Evolutionary conservation across 2,888 invertebrate species (phyloP).

Genomic region (Marasmarcha lunaedactyla): DNA sequence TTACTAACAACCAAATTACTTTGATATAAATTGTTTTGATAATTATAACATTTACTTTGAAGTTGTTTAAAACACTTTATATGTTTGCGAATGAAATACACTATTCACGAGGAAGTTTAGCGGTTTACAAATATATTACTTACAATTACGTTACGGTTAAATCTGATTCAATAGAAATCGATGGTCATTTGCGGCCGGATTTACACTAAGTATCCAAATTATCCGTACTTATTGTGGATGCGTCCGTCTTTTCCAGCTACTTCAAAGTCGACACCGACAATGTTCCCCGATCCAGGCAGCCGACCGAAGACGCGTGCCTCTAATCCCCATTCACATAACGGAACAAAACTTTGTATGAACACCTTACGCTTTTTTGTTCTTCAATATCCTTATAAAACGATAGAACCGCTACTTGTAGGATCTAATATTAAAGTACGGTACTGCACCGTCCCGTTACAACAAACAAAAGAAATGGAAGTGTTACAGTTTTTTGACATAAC

Average conservation of each 20-base stretch:
- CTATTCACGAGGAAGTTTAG: too few species aligned
- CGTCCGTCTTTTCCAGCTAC: conserved; percentile 56
- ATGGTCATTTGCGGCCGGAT: conserved; percentile 28
- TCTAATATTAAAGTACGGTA: conserved; percentile 49
- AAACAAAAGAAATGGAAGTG: conserved; percentile 47
- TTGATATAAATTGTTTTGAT: too few species aligned
- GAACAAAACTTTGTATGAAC: conserved; percentile 48
- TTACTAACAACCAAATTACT: too few species aligned
- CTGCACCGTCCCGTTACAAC: conserved; percentile 45
- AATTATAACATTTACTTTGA: too few species aligned
- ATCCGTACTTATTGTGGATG: conserved; percentile 31
- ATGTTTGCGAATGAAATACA: too few species aligned
- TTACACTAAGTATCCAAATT: conserved; percentile 37
- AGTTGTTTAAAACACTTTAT: too few species aligned
- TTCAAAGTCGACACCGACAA: conserved; percentile 52
- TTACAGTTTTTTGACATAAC: conserved; percentile 64
- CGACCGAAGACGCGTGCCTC: conserved; percentile 55
- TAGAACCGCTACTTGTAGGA: conserved; percentile 46
- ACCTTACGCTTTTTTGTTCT: conserved; percentile 51
- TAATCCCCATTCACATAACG: conserved; percentile 68
- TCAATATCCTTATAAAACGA: conserved; percentile 51
- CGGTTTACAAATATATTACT: too few species aligned
- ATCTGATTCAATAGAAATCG: too few species aligned
- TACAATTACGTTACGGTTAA: too few species aligned
- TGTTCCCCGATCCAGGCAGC: conserved; percentile 31